A percentile compares a stretch with the other conserved stretches of the same genome.
These are phyloP conservation scores for Periphyllus acericola DNA, from an alignment of 2,888 invertebrate genomes.

Conservation along the genomic window DNA sequence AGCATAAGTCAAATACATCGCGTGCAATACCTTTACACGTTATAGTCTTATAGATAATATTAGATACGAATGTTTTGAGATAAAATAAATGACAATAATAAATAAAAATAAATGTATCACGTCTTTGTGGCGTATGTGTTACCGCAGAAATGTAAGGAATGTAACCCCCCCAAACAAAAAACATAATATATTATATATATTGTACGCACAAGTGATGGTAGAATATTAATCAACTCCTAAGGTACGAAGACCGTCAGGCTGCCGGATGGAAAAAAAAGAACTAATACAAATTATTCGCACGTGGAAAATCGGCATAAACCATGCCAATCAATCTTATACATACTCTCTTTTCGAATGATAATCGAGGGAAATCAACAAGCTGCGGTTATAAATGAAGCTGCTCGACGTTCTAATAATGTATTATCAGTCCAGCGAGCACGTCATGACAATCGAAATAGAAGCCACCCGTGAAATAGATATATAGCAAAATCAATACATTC, in stretches of 20 bases:
- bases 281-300: background rate
- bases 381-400: background rate
- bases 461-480: too few relatives aligned
- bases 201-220: too few relatives aligned
- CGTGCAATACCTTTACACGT: background rate
- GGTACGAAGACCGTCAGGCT: background rate
- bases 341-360: too few relatives aligned
- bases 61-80: too few relatives aligned
- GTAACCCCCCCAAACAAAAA: too few relatives aligned
- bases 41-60: too few relatives aligned
- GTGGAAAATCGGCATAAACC: background rate
- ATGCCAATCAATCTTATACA: background rate
- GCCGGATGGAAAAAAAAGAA: background rate
- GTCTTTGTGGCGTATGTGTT: background rate
- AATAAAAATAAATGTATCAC: background rate
- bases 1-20: background rate
- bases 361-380: background rate
- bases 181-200: too few relatives aligned
- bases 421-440: background rate
- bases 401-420: background rate
- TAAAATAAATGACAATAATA: background rate
- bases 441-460: too few relatives aligned
- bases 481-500: too few relatives aligned
- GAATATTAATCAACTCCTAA: too few relatives aligned
- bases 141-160: background rate